phyloP scores from a whole-genome alignment of 2,888 invertebrate genomes.

The Apamea epomidion region DNA sequence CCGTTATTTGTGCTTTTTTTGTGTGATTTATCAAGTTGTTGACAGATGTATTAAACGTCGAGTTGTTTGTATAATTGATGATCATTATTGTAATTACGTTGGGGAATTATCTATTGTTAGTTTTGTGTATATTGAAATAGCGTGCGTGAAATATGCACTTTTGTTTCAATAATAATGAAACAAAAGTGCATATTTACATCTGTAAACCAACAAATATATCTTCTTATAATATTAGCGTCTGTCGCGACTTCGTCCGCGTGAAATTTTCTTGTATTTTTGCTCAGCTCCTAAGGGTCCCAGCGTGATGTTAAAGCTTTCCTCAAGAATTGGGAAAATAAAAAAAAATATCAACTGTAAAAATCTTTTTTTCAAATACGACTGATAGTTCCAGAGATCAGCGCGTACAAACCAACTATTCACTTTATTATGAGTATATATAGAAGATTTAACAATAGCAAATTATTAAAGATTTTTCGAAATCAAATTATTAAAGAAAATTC shows the following conservation, averaged over 20 bases:
- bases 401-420: not conserved
- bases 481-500: not conserved
- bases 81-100: constrained; percentile 54
- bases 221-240: not conserved
- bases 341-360: not conserved
- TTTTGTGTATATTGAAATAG: not conserved
- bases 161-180: not conserved
- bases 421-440: not conserved
- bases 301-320: not conserved
- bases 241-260: not conserved
- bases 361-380: not conserved
- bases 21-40: constrained; percentile 78
- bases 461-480: not conserved
- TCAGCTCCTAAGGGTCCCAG: not conserved
- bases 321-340: not conserved
- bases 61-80: constrained; percentile 61
- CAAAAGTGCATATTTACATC: not conserved
- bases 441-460: not conserved
- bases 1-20: constrained; percentile 80
- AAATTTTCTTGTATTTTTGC: not conserved
- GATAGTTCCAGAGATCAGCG: no score
- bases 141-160: not conserved
- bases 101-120: not conserved
- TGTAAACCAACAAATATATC: not conserved
- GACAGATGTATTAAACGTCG: constrained; percentile 73